Evolutionary conservation across 53 echinoderm and acorn worm genomes (phyloP).

Genomic region (Echinometra lucunter): DNA sequence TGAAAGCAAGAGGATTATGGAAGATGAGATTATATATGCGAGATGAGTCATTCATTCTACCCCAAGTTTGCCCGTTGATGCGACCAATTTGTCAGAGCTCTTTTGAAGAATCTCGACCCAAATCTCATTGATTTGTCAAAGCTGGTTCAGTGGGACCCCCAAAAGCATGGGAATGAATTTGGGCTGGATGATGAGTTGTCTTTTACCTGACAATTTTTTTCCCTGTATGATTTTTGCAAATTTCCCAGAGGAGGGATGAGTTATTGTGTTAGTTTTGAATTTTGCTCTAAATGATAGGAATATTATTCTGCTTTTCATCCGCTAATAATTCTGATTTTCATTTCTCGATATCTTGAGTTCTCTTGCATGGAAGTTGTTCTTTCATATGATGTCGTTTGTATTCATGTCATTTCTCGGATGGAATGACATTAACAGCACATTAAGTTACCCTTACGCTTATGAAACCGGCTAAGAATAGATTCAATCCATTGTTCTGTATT

Average conservation of each 20-base stretch:
- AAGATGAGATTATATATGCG: slow-evolving; percentile 42
- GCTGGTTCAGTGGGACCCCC: slow-evolving; percentile 34
- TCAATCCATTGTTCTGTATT: neutral
- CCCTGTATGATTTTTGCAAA: neutral
- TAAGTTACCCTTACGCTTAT: no score
- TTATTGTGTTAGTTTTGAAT: slow-evolving; percentile 1
- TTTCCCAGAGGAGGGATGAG: neutral
- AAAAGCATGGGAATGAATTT: slow-evolving; percentile 8
- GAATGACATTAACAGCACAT: no score
- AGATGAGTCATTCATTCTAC: slow-evolving; percentile 35
- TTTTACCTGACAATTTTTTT: neutral
- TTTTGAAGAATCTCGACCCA: neutral
- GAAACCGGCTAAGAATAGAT: no score
- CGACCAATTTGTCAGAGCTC: slow-evolving; percentile 48
- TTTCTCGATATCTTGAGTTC: no score
- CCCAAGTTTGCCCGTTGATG: neutral
- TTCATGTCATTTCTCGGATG: no score
- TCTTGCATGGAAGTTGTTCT: no score
- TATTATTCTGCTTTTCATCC: no score
- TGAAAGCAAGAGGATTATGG: slow-evolving; percentile 6
- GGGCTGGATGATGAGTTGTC: neutral
- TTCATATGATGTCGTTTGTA: no score
- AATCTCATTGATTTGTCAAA: slow-evolving; percentile 29
- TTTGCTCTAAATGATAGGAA: neutral
- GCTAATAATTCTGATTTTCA: no score